Evolutionary conservation across 2,113 vertebrate species (phyloP), one percentile per base, ranked within the genome.

Genomic region (Jacana jacana): DNA sequence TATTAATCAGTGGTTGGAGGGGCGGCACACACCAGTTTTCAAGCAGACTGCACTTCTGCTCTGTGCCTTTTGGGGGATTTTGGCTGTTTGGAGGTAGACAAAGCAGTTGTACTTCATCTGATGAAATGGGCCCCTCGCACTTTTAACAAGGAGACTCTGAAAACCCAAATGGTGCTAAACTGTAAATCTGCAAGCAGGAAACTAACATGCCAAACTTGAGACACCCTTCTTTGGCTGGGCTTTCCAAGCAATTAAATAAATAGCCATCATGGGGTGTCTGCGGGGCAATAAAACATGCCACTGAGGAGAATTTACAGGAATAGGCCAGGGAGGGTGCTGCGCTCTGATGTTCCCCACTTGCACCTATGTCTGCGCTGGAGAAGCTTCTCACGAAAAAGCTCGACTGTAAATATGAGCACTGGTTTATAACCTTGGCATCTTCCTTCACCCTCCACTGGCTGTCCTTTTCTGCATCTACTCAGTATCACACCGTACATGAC

Each of bases 1-100:
- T 98, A 98, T 98, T 99, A 99, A 98, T 98, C 98, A 98, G 98
- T 97, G 97, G 97, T 96, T 97, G 97, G 93, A 98, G 98, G 95
- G 95, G 94, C 52, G 11, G 95, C 93, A 97, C 96, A 95, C 72
- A 82, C 92, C 96, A 90, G 97, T 97, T 98, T 97, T 95, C 89
- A 92, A 88, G 86, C 89, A 97, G 96, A 91, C 73, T 89, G 95
- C 95, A 93, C 95, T 98, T 97, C 98, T 98, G 52, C 89, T 94
- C 81, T 69, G 86, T 92, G 84, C 96, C 96, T 97, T 98, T 93
- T 93, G 92, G 97, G 96, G 96, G 95, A 82, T 97, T 90, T 91
- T 1, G 10, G 72, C 81, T 31, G 24, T 44, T 78, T 55, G 82
- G 83, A 94, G 89, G 72, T 63, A 93, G 69, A 86, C 76, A 95